Evolutionary conservation across 2,888 invertebrate genomes (phyloP), one percentile per base, ranked within the genome.

Genomic region (Clistopyga incitator): DNA sequence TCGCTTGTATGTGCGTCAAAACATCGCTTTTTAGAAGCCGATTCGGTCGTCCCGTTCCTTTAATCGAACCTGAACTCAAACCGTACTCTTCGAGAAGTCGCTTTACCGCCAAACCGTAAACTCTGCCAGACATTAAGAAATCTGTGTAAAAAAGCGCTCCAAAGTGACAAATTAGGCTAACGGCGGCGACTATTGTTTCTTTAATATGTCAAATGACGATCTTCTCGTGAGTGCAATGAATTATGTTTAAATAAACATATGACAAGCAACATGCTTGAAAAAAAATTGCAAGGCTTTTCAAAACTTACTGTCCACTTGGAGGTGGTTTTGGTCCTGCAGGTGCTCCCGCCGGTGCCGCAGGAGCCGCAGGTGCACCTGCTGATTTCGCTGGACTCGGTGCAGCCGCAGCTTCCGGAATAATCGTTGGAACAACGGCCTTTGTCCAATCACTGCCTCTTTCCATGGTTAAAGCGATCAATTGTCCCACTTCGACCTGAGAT

Each of bases 361-460:
- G 54, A 11, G 68, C 6, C 3, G 81, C 1, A n/a, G 85, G 3
- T 18, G 75, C 13, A 18, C 50, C 38, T 38, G 85, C 47, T n/a
- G 84, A 42, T 67, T 78, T 47, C 11, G 86, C 59, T 38, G 86
- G n/a, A 65, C 85, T n/a, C 23, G 85, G 45, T 47, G 83, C 23
- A 42, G 81, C 13, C 1, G 81, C 56, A 11, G 77, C 47, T 64
- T 61, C 68, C 2, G 81, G 67, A 20, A 86, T 82, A 15, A 81
- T 76, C 75, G 89, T 76, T n/a, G 94, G 93, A 81, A 93, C 85
- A 79, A 93, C 92, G 4, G 94, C 93, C 84, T 93, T 93, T 88
- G 95, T 94, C 95, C 95, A 95, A 88, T 96, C 95, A 89, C 95
- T 95, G 11, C 95, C 95, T 88, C 94, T 95, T 68, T 94, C 95